Conservation (phyloP, 2,888 invertebrate species). For the Slavum lentiscoides region DNA sequence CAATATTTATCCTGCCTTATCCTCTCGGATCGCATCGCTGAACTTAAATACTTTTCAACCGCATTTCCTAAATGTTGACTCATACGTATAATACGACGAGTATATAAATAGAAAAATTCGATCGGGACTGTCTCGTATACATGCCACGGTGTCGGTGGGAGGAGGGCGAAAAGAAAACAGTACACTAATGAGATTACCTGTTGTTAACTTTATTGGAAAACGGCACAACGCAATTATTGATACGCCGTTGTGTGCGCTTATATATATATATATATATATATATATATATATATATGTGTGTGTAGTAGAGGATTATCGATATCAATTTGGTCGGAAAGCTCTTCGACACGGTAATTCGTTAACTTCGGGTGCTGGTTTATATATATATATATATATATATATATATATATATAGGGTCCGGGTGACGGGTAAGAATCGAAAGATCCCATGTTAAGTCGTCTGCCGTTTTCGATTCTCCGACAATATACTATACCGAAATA, state of each 20-base stretch:
- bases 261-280: neutral
- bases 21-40: too few relatives aligned
- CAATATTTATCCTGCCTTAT: too few relatives aligned
- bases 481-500: too few relatives aligned
- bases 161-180: neutral
- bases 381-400: too few relatives aligned
- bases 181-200: constrained; percentile 35
- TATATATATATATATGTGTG: too few relatives aligned
- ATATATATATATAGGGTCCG: neutral
- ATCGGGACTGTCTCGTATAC: neutral
- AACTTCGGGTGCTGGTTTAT: neutral
- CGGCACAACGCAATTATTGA: constrained; percentile 27
- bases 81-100: too few relatives aligned
- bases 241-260: neutral
- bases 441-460: too few relatives aligned
- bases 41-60: too few relatives aligned
- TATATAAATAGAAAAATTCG: too few relatives aligned
- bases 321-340: constrained; percentile 17
- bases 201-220: constrained; percentile 45
- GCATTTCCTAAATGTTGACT: too few relatives aligned
- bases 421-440: neutral
- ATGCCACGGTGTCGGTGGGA: neutral
- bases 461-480: too few relatives aligned
- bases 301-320: constrained; percentile 15
- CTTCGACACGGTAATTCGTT: neutral